Percentiles rank a stretch among this genome's conserved stretches.
Conservation (phyloP, 2,797 vertebrate species). For the Pampus argenteus region DNA sequence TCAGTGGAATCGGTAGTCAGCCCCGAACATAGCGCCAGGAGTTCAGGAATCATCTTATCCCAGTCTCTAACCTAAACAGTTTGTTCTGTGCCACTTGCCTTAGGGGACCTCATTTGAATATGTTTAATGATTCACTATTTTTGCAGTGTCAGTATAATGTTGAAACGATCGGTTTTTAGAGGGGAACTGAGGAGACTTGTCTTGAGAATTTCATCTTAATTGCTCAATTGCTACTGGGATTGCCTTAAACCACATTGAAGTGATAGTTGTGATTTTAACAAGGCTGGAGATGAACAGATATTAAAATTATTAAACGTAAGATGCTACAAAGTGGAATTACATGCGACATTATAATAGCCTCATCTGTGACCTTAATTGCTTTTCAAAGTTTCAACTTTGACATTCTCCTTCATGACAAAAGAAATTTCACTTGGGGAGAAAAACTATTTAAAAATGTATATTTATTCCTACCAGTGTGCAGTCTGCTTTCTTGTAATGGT, state of each 20-base stretch:
- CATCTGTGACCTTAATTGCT: conserved; percentile 3
- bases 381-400: not conserved
- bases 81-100: conserved; percentile 38
- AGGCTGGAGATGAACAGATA: conserved; percentile 33
- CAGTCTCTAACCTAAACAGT: conserved; percentile 51
- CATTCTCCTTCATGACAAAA: not conserved
- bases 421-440: not conserved
- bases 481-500: not conserved
- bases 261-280: conserved; percentile 17
- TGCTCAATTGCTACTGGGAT: conserved; percentile 34
- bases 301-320: conserved; percentile 16
- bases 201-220: conserved; percentile 47
- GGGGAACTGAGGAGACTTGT: conserved; percentile 16
- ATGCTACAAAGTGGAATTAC: conserved; percentile 1
- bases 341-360: conserved; percentile 15
- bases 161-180: conserved; percentile 50
- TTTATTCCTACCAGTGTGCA: not conserved
- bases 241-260: conserved; percentile 43
- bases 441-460: not conserved
- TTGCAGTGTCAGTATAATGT: conserved; percentile 55
- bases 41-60: conserved; percentile 59
- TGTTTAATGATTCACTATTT: conserved; percentile 54
- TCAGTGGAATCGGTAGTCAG: conserved; percentile 49
- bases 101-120: conserved; percentile 47
- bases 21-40: conserved; percentile 35